A percentile compares a stretch with the other conserved stretches of the same genome.
These are phyloP conservation scores for Camponotus fellah DNA, from an alignment of 2,888 invertebrate species.

Conservation along the genomic window DNA sequence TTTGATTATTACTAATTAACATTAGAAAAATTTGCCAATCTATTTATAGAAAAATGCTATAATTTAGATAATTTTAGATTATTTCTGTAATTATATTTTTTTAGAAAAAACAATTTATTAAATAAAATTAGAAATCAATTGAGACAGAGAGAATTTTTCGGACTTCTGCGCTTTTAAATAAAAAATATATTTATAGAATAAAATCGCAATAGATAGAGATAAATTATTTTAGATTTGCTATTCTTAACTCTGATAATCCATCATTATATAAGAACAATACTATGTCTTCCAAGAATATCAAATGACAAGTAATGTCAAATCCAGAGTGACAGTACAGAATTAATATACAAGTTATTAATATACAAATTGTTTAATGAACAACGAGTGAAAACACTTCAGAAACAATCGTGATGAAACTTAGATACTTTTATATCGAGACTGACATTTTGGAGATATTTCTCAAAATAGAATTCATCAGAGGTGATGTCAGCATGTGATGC, in stretches of 20 bases:
- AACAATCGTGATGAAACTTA: conserved; percentile 11
- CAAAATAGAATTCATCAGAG: conserved; percentile 49
- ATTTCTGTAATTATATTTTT: background rate
- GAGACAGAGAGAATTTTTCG: background rate
- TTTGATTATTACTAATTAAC: conserved; percentile 3
- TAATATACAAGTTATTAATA: conserved; percentile 25
- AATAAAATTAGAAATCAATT: background rate
- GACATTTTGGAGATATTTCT: conserved; percentile 40
- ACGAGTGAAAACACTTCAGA: conserved; percentile 12
- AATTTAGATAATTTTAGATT: background rate
- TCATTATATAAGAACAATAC: too few species aligned
- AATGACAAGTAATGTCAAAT: background rate
- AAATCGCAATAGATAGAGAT: background rate
- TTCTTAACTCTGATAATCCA: background rate
- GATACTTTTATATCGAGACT: background rate
- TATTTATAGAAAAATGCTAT: background rate
- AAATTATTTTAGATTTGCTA: background rate
- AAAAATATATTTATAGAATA: conserved; percentile 1
- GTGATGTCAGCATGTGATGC: conserved; percentile 67
- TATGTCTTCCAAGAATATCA: background rate
- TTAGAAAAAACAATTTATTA: background rate
- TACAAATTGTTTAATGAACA: background rate
- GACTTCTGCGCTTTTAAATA: background rate
- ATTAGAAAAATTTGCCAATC: background rate
- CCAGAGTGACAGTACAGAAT: background rate